Conservation (phyloP, 2,113 vertebrate species). For the Chaetura pelagica region DNA sequence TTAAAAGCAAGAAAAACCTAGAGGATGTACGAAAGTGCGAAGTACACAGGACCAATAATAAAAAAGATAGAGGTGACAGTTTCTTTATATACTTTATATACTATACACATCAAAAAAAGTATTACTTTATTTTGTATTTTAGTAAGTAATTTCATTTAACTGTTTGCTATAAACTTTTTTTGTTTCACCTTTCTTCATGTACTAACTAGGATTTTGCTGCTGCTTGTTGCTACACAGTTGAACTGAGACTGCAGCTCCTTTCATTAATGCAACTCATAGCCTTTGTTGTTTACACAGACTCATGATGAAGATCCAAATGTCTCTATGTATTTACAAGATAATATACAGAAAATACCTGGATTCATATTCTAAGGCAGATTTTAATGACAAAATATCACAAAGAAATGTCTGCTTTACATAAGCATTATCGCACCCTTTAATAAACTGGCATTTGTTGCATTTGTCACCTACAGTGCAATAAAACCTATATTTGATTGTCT, state of each 20-base stretch:
- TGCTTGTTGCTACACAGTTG: not conserved
- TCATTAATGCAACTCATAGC: not conserved
- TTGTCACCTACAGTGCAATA: conserved; percentile 16
- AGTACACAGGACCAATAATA: not conserved
- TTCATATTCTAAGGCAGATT: conserved; percentile 23
- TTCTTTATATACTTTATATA: not conserved
- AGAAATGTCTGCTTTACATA: not conserved
- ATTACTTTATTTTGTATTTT: not conserved
- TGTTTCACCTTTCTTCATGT: not conserved
- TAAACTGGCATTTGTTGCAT: not conserved
- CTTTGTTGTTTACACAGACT: conserved; percentile 10
- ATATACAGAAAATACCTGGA: not conserved
- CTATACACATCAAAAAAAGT: not conserved
- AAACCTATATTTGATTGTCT: conserved; percentile 17
- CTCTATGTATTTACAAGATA: not conserved
- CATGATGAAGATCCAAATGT: not conserved
- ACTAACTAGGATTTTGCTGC: not conserved
- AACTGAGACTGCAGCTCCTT: not conserved
- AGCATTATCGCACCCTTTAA: not conserved
- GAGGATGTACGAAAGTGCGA: not conserved
- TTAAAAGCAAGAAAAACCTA: not conserved
- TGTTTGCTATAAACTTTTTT: not conserved
- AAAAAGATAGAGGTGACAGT: not conserved
- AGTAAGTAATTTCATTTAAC: not conserved
- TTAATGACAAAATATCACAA: conserved; percentile 19